Conservation (phyloP, 2,888 invertebrate genomes). For the Axea sp. region DNA sequence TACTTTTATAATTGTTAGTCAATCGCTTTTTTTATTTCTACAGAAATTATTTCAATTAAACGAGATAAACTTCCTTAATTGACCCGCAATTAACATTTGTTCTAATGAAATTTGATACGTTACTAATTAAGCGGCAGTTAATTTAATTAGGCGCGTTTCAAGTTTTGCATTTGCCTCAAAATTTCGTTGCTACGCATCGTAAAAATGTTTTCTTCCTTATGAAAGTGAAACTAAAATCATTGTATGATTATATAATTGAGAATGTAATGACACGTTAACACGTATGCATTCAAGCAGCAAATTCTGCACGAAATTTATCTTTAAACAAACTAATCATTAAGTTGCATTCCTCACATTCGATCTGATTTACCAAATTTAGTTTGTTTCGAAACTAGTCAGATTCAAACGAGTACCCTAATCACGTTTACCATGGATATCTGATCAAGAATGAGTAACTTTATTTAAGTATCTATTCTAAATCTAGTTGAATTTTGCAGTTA, state of each 20-base stretch:
- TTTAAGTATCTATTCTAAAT: constrained; percentile 41
- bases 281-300: constrained; percentile 40
- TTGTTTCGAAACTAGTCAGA: constrained; percentile 46
- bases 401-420: constrained; percentile 41
- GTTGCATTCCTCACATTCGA: constrained; percentile 36
- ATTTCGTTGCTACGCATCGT: too few species aligned
- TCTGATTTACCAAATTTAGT: constrained; percentile 48
- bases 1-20: constrained; percentile 14
- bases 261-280: constrained; percentile 43
- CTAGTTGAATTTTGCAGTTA: constrained; percentile 19
- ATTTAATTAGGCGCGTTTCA: constrained; percentile 5
- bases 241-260: constrained; percentile 35
- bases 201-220: too few species aligned
- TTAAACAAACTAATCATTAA: constrained; percentile 46
- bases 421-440: constrained; percentile 33
- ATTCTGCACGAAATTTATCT: constrained; percentile 31
- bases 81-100: constrained; percentile 19
- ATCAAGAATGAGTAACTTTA: constrained; percentile 47
- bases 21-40: constrained; percentile 3
- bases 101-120: constrained; percentile 9
- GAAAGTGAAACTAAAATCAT: constrained; percentile 21
- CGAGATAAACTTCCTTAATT: constrained; percentile 23
- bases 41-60: constrained; percentile 24
- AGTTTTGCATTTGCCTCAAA: too few species aligned
- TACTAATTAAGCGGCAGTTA: constrained; percentile 19